Evolutionary conservation across 2,797 vertebrate genomes (phyloP), one percentile per base, ranked within the genome.

Genomic region (Aselliscus stoliczkanus): DNA sequence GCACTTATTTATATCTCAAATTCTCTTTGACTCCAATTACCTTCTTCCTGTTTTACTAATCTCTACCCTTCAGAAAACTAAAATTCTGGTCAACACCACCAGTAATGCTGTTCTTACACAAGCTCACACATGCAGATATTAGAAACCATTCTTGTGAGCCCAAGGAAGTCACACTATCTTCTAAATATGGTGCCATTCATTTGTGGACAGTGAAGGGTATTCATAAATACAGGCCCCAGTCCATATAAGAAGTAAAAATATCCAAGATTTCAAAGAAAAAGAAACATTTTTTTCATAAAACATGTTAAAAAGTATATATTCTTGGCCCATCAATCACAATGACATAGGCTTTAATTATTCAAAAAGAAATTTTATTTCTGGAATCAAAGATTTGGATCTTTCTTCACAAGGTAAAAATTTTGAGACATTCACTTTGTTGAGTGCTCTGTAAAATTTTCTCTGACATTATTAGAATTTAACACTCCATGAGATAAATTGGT

Each of bases 311-410:
- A 81, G n/a, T n/a, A 64, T 25, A 5, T 65, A 93, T 96, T 86
- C 70, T 75, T 93, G 83, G 72, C 58, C 88, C 64, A 96, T 98
- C 96, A 96, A 82, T 97, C 91, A 95, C 82, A 83, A 94, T 96
- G 96, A 87, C 93, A 96, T 8, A 88, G 70, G 73, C 88, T 94
- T 98, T 97, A 97, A 97, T 96, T 97, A 97, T 98, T 98, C 90
- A 98, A 96, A 97, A 94, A 70, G 79, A 95, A 94, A 93, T 97
- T 96, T 97, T 98, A 97, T 97, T 97, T 97, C 95, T 94, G 92
- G 97, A 97, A 96, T 94, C 85, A 96, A 95, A 96, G 69, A 96
- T 95, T 87, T 96, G 94, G 52, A 80, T 97, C 90, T 97, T 96
- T 95, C 82, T 95, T 96, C 70, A 95, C 70, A 70, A 96, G 88